Conservation (phyloP, 92 coral and sea anemone species). For the Diadumene lineata region DNA sequence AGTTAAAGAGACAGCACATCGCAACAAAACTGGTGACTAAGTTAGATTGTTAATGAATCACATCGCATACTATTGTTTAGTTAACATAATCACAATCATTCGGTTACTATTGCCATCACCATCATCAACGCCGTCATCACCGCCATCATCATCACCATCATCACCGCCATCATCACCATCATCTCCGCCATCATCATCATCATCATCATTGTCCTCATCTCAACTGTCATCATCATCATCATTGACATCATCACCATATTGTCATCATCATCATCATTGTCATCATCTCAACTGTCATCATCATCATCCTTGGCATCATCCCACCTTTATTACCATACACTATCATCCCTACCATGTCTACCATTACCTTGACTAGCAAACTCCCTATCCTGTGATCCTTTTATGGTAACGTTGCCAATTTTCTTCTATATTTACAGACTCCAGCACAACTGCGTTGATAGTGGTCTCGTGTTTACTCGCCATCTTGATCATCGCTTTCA, state of each 20-base stretch:
- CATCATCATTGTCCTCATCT: not conserved
- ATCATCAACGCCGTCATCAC: not conserved
- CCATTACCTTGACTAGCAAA: no score
- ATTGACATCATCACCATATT: no score
- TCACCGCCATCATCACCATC: not conserved
- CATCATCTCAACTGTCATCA: no score
- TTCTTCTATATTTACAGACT: not conserved
- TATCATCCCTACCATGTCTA: no score
- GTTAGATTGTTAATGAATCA: not conserved
- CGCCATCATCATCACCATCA: not conserved
- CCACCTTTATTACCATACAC: no score
- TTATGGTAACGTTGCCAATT: not conserved
- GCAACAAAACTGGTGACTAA: no score
- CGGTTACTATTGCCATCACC: not conserved
- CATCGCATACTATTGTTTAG: not conserved
- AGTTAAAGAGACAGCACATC: no score
- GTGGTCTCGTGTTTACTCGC: slow-evolving; percentile 22
- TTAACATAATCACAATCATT: not conserved
- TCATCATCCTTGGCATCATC: no score
- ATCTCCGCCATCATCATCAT: not conserved
- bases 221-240: no score
- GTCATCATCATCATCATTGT: no score
- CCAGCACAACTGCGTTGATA: slow-evolving; percentile 19
- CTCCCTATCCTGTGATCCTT: not conserved
- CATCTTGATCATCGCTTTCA: slow-evolving; percentile 9